These are phyloP conservation scores for Etheostoma spectabile DNA, from an alignment of 2,113 vertebrate genomes.

Conservation along the genomic window DNA sequence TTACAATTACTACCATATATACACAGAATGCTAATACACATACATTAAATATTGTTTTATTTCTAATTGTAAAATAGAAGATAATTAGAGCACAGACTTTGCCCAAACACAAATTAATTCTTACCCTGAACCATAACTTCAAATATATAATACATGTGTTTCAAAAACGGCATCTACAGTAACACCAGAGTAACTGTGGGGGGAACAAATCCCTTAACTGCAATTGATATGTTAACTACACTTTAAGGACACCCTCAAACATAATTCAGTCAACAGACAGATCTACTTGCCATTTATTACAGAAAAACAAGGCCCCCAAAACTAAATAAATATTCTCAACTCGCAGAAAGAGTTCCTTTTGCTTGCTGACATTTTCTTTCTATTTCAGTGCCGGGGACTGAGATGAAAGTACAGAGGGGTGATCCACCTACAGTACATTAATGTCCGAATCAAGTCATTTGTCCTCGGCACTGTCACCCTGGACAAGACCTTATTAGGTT, in stretches of 20 bases:
- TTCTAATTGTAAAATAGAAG: neutral
- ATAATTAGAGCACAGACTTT: neutral
- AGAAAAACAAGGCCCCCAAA: conserved; percentile 47
- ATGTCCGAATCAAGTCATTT: conserved; percentile 75
- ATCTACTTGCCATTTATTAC: conserved; percentile 52
- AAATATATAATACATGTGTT: neutral
- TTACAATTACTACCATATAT: too few species aligned
- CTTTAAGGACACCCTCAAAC: conserved; percentile 35
- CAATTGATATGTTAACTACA: conserved; percentile 23
- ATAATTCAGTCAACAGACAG: conserved; percentile 50
- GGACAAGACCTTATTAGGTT: conserved; percentile 77
- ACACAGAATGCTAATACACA: too few species aligned
- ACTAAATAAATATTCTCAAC: conserved; percentile 66
- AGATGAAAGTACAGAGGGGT: conserved; percentile 66
- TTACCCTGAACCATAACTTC: neutral
- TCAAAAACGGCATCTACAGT: neutral
- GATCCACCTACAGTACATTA: conserved; percentile 69
- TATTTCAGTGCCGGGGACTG: conserved; percentile 54
- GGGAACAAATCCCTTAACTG: conserved; percentile 25
- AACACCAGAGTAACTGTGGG: neutral
- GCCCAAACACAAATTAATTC: neutral
- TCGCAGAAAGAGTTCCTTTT: conserved; percentile 61
- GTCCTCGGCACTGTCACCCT: conserved; percentile 65
- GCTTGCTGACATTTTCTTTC: conserved; percentile 73
- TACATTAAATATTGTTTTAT: neutral